Conservation (phyloP, 2,113 vertebrate genomes). For the Sander lucioperca region DNA sequence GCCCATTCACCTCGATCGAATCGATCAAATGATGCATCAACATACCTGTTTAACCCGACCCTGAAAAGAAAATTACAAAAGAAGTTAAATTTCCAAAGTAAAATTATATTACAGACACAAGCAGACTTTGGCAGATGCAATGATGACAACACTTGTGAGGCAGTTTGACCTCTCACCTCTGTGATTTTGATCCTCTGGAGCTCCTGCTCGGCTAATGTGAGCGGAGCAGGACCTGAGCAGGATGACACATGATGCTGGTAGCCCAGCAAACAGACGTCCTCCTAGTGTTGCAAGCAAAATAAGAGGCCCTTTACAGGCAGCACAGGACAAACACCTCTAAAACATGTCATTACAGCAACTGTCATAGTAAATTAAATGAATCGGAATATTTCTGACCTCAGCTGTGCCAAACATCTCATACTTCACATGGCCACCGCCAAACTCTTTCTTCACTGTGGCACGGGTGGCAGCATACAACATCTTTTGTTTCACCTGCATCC, state of each 20-base stretch:
- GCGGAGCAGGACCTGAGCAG: slow-evolving; percentile 90
- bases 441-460: slow-evolving; percentile 98
- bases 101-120: slow-evolving; percentile 1
- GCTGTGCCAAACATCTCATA: slow-evolving; percentile 95
- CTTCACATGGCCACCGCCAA: slow-evolving; percentile 96
- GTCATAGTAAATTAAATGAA: neutral
- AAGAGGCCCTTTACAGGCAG: slow-evolving; percentile 25
- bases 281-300: slow-evolving; percentile 80
- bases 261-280: slow-evolving; percentile 92
- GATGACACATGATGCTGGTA: slow-evolving; percentile 93
- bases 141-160: neutral
- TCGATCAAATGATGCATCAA: neutral
- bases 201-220: slow-evolving; percentile 95
- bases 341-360: neutral
- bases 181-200: slow-evolving; percentile 96
- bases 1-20: neutral
- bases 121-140: neutral
- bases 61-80: slow-evolving; percentile 69
- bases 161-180: slow-evolving; percentile 86
- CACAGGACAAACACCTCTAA: neutral
- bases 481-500: slow-evolving; percentile 93
- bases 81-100: slow-evolving; percentile 12
- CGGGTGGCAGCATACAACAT: slow-evolving; percentile 97
- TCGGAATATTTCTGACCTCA: slow-evolving; percentile 85
- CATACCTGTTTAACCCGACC: slow-evolving; percentile 82